Evolutionary conservation across 2,888 invertebrate genomes (phyloP), one percentile per base, ranked within the genome.

Genomic region (Lithodes maja): DNA sequence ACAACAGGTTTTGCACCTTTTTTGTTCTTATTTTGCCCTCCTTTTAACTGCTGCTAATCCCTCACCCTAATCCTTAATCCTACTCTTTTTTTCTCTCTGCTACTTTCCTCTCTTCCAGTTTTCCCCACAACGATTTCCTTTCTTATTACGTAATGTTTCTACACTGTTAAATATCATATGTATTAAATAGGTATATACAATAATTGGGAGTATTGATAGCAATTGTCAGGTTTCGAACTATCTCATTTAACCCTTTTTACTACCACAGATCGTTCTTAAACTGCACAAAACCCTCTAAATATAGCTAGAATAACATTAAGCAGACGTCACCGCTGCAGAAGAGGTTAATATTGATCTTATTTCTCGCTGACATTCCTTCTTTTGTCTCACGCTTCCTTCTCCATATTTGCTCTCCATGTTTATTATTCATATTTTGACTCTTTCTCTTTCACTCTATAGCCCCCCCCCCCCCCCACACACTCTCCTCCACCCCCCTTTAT

Each of bases 91-190:
- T 17, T n/a, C 17, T 74, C 74, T 74, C 17, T n/a, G 3, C 17
- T n/a, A n/a, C 3, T n/a, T 74, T n/a, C 74, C n/a, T n/a, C 74
- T 74, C 74, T n/a, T 74, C 74, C 74, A n/a, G 12, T n/a, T 74
- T 15, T n/a, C 17, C 74, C n/a, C 33, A 33, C 33, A 33, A 33
- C 33, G 33, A 33, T 33, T 33, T 33, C 33, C 33, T 33, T 33
- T 33, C 33, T 33, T 33, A 33, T 33, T 33, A 33, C 33, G 33
- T 33, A 33, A 33, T 33, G 33, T 33, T 33, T 33, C 33, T 33
- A 33, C 33, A 0, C 33, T 33, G 33, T 33, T 33, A 33, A 33
- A 33, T 33, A 33, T 33, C 33, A 33, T 33, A 33, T 33, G 68
- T 15, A 68, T 15, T 68, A 15, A 68, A 7, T 7, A 68, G 68